phyloP scores from a whole-genome alignment of 2,888 invertebrate species.

The Oscheius sp. region DNA sequence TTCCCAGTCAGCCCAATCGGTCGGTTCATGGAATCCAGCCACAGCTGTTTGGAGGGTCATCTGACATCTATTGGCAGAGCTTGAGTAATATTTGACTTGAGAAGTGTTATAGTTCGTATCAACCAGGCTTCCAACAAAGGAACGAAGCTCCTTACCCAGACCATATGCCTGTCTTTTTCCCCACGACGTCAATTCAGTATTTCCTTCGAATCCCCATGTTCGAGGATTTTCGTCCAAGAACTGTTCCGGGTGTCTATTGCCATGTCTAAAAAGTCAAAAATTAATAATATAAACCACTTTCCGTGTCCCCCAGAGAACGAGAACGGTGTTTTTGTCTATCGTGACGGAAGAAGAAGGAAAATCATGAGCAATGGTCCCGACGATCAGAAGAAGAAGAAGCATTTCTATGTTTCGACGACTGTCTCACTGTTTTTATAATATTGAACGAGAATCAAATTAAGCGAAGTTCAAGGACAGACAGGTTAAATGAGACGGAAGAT shows the following conservation, averaged over 20 bases:
- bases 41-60: conserved; percentile 50
- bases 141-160: conserved; percentile 37
- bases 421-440: no score
- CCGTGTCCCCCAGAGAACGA: conserved; percentile 20
- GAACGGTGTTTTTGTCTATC: conserved; percentile 8
- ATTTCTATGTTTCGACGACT: no score
- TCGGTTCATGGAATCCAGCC: conserved; percentile 50
- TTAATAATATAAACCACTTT: not conserved
- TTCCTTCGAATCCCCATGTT: conserved; percentile 45
- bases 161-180: conserved; percentile 45
- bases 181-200: conserved; percentile 41
- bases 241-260: conserved; percentile 41
- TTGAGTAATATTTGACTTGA: conserved; percentile 44
- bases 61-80: conserved; percentile 49
- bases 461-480: no score
- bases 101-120: conserved; percentile 27
- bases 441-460: no score
- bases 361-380: no score
- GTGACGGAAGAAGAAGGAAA: not conserved
- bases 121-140: conserved; percentile 31
- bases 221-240: conserved; percentile 29
- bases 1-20: conserved; percentile 54
- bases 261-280: conserved; percentile 26
- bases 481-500: no score
- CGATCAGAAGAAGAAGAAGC: no score